phyloP scores from a whole-genome alignment of 2,113 vertebrate species.

The Dicaeum eximium region DNA sequence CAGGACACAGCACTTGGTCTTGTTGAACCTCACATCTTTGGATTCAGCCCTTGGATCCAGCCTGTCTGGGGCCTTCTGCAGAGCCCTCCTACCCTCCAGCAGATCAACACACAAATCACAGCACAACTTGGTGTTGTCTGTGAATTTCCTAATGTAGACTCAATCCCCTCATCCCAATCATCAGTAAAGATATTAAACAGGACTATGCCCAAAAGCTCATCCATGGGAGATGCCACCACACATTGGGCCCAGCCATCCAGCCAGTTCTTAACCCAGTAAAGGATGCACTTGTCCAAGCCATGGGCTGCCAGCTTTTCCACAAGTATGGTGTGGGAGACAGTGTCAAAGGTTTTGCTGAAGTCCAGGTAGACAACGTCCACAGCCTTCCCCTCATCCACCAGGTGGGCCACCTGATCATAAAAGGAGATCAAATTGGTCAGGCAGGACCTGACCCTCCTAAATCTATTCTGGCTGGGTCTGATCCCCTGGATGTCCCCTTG shows the following conservation, averaged over 20 bases:
- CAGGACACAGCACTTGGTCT: too few relatives aligned
- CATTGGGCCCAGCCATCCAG: not conserved
- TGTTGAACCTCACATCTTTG: not conserved
- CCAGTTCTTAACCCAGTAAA: not conserved
- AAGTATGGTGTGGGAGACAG: accelerated
- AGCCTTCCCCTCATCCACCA: not conserved
- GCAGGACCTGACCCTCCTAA: not conserved
- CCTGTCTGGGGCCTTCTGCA: not conserved
- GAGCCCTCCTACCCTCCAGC: not conserved
- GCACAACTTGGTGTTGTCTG: not conserved
- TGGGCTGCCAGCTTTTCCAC: not conserved
- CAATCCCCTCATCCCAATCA: not conserved
- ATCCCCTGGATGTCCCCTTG: not conserved
- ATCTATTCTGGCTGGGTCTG: not conserved
- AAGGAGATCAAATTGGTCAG: not conserved
- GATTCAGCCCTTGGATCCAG: not conserved
- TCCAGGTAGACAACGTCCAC: not conserved
- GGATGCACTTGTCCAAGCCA: not conserved
- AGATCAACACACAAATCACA: not conserved
- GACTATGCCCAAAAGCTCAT: too few relatives aligned
- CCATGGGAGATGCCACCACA: not conserved
- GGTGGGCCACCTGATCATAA: not conserved
- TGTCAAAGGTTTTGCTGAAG: not conserved
- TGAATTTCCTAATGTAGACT: not conserved
- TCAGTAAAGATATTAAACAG: not conserved